These are phyloP conservation scores for Tolmerus cingulatus DNA, from an alignment of 2,888 invertebrate genomes.

Conservation along the genomic window DNA sequence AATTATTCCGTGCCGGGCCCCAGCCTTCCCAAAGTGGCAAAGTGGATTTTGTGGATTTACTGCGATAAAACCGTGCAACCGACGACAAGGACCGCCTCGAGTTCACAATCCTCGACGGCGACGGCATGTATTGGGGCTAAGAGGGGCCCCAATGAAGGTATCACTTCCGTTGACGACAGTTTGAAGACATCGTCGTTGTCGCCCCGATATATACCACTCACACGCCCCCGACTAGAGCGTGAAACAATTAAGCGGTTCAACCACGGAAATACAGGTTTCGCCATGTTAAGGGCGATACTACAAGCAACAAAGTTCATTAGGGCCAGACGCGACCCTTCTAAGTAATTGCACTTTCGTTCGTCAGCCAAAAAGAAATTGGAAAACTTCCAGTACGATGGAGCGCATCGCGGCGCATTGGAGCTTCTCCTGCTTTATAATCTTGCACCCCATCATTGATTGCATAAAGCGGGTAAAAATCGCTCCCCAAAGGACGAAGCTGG, in stretches of 20 bases:
- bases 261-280: neutral
- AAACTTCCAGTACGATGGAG: slow-evolving; percentile 17
- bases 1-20: neutral
- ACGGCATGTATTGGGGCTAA: neutral
- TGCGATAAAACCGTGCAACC: neutral
- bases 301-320: slow-evolving; percentile 29
- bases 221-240: neutral
- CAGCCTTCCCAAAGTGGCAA: neutral
- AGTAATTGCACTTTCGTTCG: slow-evolving; percentile 18
- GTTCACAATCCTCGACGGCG: neutral
- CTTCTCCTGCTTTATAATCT: neutral
- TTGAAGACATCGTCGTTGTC: neutral
- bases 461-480: neutral
- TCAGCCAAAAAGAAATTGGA: slow-evolving; percentile 34
- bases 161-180: neutral
- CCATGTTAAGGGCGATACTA: neutral
- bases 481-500: neutral
- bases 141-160: neutral
- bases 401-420: neutral
- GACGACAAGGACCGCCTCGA: neutral
- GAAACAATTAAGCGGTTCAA: neutral
- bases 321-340: neutral
- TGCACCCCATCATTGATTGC: slow-evolving; percentile 2
- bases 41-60: slow-evolving; percentile 3
- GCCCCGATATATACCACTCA: neutral